Conservation (phyloP, 1,140 invertebrate species). For the Artemia franciscana region DNA sequence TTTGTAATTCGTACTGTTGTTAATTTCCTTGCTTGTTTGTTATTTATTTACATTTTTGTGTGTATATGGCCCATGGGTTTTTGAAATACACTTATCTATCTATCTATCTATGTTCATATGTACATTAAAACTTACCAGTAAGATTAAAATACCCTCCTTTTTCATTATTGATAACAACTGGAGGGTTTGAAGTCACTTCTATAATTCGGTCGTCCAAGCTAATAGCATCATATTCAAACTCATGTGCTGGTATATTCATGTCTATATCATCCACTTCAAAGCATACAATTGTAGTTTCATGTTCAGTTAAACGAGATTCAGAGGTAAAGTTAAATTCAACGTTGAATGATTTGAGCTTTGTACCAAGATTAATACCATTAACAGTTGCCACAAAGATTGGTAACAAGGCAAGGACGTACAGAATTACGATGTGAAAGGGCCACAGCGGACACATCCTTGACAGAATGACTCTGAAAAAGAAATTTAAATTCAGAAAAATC, state of each 20-base stretch:
- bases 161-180: neutral
- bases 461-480: neutral
- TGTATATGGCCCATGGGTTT: too few species aligned
- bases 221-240: slow-evolving; percentile 5
- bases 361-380: slow-evolving; percentile 17
- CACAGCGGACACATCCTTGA: slow-evolving; percentile 31
- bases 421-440: slow-evolving; percentile 29
- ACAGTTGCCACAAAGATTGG: slow-evolving; percentile 29
- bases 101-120: too few species aligned
- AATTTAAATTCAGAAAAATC: too few species aligned
- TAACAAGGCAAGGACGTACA: slow-evolving; percentile 27
- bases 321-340: slow-evolving; percentile 16
- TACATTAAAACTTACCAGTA: neutral
- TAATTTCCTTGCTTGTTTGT: too few species aligned
- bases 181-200: neutral
- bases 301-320: slow-evolving; percentile 13
- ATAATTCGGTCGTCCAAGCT: neutral
- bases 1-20: too few species aligned
- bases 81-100: too few species aligned
- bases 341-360: slow-evolving; percentile 7
- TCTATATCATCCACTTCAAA: slow-evolving; percentile 9
- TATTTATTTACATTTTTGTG: too few species aligned
- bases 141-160: neutral
- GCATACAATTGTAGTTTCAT: slow-evolving; percentile 10
- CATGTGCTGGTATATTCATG: neutral